Base-by-base conservation (phyloP, 1,140 invertebrate species). In the Platyura marginata region DNA sequence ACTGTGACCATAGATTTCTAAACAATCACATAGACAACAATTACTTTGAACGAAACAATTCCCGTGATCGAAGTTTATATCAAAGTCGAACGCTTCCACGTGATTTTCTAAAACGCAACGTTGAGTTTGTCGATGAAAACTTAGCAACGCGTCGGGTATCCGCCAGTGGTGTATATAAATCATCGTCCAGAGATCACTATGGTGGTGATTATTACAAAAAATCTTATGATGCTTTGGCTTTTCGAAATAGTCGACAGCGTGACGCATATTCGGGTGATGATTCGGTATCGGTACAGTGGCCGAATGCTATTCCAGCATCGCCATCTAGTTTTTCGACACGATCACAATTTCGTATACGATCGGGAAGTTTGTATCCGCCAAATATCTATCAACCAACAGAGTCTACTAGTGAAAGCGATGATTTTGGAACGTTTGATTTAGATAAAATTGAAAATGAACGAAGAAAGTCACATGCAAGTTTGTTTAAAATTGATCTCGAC, bases 361-460 rank as follows among this genome's bases (percentile, higher is more conserved):
- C 34, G 15, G 15, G 9, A 11, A 36, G 16, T 16, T 36, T 36
- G 5, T 11, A 16, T 36, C 34, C 9, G 9, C 34, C 6, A 11
- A 16, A n/a, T 10, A 6, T 9, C 15, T 11, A 36, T 36, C 34
- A 36, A n/a, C n/a, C n/a, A n/a, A n/a, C n/a, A n/a, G 34, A 21
- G n/a, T 40, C 38, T 13, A 11, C 19, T 22, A 18, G 20, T 16
- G 21, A 16, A 8, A 40, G 38, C 13, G 40, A 45, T 33, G 36
- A 49, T 16, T 45, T 41, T 33, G 56, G 55, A 15, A 51, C 43
- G 8, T 61, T 58, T 29, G 58, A 61, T 46, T 40, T 61, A 21
- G 58, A 61, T 21, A 51, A 58, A 34, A 56, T 61, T 21, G 59
- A 61, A 13, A 45, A 51, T 18, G 59, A 61, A 29, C 46, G 58